phyloP scores from a whole-genome alignment of 1,140 invertebrate genomes.

The Apis laboriosa region DNA sequence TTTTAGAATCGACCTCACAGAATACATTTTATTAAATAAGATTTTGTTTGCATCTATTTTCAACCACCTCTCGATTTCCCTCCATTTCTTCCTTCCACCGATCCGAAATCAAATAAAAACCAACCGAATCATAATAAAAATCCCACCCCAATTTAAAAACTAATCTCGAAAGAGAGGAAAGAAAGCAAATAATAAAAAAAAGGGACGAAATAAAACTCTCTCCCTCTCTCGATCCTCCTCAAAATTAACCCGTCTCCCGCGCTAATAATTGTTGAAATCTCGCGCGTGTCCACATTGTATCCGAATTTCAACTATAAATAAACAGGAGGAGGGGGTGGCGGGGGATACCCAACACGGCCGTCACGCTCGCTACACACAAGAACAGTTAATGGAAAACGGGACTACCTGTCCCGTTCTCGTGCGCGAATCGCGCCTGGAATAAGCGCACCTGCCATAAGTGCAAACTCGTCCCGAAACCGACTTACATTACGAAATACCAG shows the following conservation, averaged over 20 bases:
- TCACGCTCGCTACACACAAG: slow-evolving; percentile 36
- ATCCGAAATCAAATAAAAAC: no score
- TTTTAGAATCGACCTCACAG: no score
- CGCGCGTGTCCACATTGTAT: slow-evolving; percentile 2
- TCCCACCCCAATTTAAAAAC: no score
- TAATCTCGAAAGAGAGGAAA: no score
- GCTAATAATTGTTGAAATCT: slow-evolving; percentile 24
- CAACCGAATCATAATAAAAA: no score
- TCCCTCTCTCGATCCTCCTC: no score
- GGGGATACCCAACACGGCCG: not conserved
- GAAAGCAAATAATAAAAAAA: no score
- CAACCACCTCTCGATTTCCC: no score
- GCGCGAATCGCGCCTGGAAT: slow-evolving; percentile 26
- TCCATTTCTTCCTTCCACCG: no score
- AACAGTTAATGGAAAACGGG: slow-evolving; percentile 25
- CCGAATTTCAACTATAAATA: slow-evolving; percentile 45
- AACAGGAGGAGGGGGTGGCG: not conserved
- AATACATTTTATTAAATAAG: no score
- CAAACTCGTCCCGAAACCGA: not conserved
- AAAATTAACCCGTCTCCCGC: not conserved
- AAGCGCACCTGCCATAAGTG: slow-evolving; percentile 20
- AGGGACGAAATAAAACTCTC: no score
- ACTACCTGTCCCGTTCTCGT: slow-evolving; percentile 9
- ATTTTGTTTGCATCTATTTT: no score
- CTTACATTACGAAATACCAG: not conserved